Base-by-base conservation (phyloP, 2,888 invertebrate genomes). In the Cataglyphis livida region DNA sequence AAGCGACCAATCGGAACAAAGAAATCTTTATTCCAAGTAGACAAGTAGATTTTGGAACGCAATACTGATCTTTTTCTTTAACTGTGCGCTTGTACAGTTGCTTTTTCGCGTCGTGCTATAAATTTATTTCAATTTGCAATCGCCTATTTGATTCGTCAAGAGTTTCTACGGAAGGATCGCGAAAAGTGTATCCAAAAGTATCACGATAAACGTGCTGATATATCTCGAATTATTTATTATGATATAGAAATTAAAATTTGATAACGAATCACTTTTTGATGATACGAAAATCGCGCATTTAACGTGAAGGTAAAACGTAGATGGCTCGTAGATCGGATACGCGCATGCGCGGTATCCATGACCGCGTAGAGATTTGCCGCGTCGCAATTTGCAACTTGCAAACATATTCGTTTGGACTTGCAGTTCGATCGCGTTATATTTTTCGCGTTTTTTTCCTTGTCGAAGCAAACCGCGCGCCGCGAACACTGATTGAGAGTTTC, bases 271-370 rank as follows among this genome's bases (percentile, higher is more conserved):
- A n/a, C n/a, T 21, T 51, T 12, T 32, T 12, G n/a, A n/a, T 1
- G 4, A 35, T 35, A 25, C 54, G 0, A 15, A 25, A 3, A 35
- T 48, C 25, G 25, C 6, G 10, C 3, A 28, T 48, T 48, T n/a
- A 44, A 15, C 3, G 44, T 15, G 10, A 44, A 41, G 9, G 25
- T 25, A 41, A 44, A 15, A 15, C 15, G 4, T 44, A 62, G 9
- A 18, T 57, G 3, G 12, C n/a, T 28, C 18, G 66, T 48, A 48
- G n/a, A 0, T 28, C 6, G 25, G 15, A 25, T 35, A 25, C 57
- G 25, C 71, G 71, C 71, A 71, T 57, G 71, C 71, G 71, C 25
- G 25, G n/a, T 2, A 35, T 35, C 32, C 10, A 15, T 18, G 5
- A 48, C 18, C 18, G 18, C 21, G 5, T 15, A 48, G 48, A 48